Conservation (phyloP, 2,888 invertebrate species). For the Catocala nupta region DNA sequence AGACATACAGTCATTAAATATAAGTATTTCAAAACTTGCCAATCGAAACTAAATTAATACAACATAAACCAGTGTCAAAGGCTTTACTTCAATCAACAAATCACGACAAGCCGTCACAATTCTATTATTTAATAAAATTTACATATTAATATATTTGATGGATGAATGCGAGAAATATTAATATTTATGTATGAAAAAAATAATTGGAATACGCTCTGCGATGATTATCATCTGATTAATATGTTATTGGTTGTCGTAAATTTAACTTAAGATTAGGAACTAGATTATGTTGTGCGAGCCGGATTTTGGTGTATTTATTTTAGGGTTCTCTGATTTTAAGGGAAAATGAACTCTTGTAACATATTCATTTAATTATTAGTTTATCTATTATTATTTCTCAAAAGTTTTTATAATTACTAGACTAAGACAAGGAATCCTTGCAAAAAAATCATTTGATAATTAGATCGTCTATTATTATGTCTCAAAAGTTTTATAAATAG, state of each 20-base stretch:
- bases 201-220: slow-evolving; percentile 30
- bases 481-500: too few relatives aligned
- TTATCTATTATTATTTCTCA: too few relatives aligned
- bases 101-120: slow-evolving; percentile 4
- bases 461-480: too few relatives aligned
- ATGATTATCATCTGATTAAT: slow-evolving; percentile 35
- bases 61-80: slow-evolving; percentile 3
- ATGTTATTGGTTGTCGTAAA: slow-evolving; percentile 24
- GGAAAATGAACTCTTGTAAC: too few relatives aligned
- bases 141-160: slow-evolving; percentile 23
- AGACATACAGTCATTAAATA: too few relatives aligned
- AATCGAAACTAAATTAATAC: too few relatives aligned
- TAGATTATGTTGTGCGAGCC: slow-evolving; percentile 6
- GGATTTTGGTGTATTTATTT: slow-evolving; percentile 5
- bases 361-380: too few relatives aligned
- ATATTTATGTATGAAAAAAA: slow-evolving; percentile 31
- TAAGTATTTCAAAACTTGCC: too few relatives aligned
- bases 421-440: too few relatives aligned
- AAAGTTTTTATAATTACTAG: too few relatives aligned
- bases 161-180: slow-evolving; percentile 21
- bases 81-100: slow-evolving; percentile 13
- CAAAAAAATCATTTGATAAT: too few relatives aligned
- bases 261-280: slow-evolving; percentile 27
- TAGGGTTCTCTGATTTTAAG: not conserved
- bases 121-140: slow-evolving; percentile 22